Evolutionary conservation across 2,113 vertebrate genomes (phyloP).

Genomic region (Bos indicus): DNA sequence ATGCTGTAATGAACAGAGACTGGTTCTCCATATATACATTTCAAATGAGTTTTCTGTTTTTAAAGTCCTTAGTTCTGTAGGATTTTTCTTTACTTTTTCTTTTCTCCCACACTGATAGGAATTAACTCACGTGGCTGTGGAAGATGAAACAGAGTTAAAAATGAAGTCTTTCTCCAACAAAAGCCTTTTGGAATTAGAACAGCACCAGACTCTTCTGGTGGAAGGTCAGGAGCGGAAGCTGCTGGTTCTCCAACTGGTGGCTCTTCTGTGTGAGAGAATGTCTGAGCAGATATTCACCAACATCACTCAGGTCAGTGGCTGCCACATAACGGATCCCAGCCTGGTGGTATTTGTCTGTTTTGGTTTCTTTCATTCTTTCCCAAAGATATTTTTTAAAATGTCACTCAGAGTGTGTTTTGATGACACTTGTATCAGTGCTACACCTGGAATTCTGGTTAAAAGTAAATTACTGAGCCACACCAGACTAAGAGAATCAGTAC

Average conservation of each 20-base stretch:
- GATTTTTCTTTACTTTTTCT: neutral
- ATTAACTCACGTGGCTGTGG: conserved; percentile 81
- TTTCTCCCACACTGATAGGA: conserved; percentile 77
- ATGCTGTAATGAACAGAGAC: neutral
- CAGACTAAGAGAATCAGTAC: neutral
- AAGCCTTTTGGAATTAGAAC: conserved; percentile 86
- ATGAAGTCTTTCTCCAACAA: conserved; percentile 27
- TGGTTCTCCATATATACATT: neutral
- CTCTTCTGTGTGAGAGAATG: conserved; percentile 86
- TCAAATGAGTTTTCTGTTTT: neutral
- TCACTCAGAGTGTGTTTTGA: neutral
- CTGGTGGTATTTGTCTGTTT: neutral
- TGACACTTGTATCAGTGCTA: neutral
- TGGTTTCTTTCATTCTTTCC: conserved; percentile 1
- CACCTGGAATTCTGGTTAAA: neutral
- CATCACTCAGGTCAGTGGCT: conserved; percentile 84
- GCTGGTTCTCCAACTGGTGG: conserved; percentile 88
- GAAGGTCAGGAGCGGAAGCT: conserved; percentile 77
- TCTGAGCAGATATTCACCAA: conserved; percentile 88
- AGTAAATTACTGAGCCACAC: neutral
- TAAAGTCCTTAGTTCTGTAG: neutral
- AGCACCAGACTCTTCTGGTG: conserved; percentile 51
- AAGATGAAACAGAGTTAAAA: conserved; percentile 62
- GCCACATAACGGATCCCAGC: accelerated
- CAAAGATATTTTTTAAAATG: neutral